Conservation (phyloP, 2,888 invertebrate species). For the Protophormia terraenovae region DNA sequence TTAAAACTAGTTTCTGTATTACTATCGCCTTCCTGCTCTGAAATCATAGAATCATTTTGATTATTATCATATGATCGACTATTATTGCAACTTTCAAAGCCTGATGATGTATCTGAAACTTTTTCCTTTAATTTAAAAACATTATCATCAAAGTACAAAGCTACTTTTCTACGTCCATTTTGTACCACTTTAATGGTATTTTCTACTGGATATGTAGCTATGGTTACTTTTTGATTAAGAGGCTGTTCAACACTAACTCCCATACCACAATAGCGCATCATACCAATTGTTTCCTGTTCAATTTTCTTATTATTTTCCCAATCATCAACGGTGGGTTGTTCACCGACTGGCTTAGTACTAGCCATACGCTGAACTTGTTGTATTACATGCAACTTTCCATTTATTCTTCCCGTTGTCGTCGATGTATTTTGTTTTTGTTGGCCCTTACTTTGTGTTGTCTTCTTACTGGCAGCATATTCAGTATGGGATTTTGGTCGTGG, state of each 20-base stretch:
- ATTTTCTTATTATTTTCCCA: slow-evolving; percentile 74
- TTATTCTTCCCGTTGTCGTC: neutral
- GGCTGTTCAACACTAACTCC: slow-evolving; percentile 72
- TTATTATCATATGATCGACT: neutral
- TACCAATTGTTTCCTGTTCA: slow-evolving; percentile 75
- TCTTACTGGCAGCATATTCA: slow-evolving; percentile 70
- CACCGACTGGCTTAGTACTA: slow-evolving; percentile 75
- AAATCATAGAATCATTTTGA: neutral
- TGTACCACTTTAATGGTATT: slow-evolving; percentile 69
- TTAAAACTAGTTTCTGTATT: neutral
- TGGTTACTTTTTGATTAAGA: slow-evolving; percentile 66
- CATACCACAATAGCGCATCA: slow-evolving; percentile 76
- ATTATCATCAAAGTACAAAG: slow-evolving; percentile 73
- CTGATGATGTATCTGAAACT: slow-evolving; percentile 16
- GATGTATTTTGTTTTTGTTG: slow-evolving; percentile 58
- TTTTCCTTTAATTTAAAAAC: slow-evolving; percentile 72
- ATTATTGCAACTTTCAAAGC: slow-evolving; percentile 35
- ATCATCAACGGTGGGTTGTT: slow-evolving; percentile 74
- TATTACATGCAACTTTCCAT: slow-evolving; percentile 73
- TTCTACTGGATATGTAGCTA: slow-evolving; percentile 69
- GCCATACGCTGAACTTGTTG: slow-evolving; percentile 75
- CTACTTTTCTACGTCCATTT: slow-evolving; percentile 71
- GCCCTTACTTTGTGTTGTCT: slow-evolving; percentile 39
- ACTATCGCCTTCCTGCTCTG: neutral
- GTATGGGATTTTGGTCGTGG: slow-evolving; percentile 71